Conservation (phyloP, 2,113 vertebrate genomes). For the Solea solea region DNA sequence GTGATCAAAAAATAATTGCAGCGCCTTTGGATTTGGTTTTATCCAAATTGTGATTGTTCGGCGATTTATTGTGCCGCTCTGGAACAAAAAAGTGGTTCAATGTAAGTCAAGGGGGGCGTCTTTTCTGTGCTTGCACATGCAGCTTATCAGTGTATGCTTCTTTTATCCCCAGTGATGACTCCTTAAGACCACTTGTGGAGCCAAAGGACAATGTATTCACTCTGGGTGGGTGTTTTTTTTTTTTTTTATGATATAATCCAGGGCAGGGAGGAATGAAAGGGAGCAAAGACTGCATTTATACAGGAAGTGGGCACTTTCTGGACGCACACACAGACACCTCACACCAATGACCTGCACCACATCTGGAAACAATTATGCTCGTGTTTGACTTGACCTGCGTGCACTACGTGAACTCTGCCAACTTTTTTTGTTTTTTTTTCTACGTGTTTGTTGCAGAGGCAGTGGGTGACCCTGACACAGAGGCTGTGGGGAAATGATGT, state of each 20-base stretch:
- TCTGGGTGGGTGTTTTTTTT: slow-evolving; percentile 39
- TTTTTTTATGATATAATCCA: slow-evolving; percentile 87
- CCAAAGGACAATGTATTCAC: slow-evolving; percentile 31
- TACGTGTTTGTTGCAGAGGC: slow-evolving; percentile 86
- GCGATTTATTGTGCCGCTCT: too few species aligned
- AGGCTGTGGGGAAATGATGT: slow-evolving; percentile 85
- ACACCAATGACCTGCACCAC: slow-evolving; percentile 82
- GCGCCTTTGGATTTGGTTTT: too few species aligned
- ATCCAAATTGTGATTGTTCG: too few species aligned
- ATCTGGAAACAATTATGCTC: slow-evolving; percentile 97
- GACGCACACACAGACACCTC: slow-evolving; percentile 66
- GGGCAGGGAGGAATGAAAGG: slow-evolving; percentile 86
- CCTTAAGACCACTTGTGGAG: slow-evolving; percentile 34
- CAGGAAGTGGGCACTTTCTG: slow-evolving; percentile 95
- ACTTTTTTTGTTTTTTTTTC: slow-evolving; percentile 77
- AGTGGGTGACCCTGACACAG: slow-evolving; percentile 79
- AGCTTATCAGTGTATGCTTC: too few species aligned
- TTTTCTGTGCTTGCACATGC: too few species aligned
- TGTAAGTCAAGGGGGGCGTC: too few species aligned
- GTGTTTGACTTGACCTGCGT: slow-evolving; percentile 94
- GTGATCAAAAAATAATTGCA: too few species aligned
- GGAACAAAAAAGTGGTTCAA: too few species aligned
- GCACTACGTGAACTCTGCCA: slow-evolving; percentile 91
- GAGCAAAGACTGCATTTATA: slow-evolving; percentile 88
- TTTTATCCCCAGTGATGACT: not conserved